Evolutionary conservation across 2,113 vertebrate species (phyloP).

Genomic region (Phalacrocorax pelagicus): DNA sequence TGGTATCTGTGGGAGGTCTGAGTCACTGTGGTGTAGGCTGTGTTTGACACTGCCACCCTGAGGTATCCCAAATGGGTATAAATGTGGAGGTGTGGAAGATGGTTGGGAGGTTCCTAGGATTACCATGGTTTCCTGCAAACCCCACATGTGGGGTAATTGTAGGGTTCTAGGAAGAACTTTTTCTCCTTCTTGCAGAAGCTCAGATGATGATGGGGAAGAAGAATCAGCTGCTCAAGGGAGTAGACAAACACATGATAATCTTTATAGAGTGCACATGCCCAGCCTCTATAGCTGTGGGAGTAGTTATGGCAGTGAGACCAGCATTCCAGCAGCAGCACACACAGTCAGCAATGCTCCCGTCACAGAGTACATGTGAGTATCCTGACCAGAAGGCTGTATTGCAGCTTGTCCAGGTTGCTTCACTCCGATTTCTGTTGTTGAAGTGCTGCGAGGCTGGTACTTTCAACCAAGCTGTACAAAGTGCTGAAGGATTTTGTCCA

Average conservation of each 20-base stretch:
- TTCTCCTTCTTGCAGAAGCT: conserved; percentile 73
- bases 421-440: not conserved
- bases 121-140: conserved; percentile 33
- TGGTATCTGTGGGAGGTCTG: conserved; percentile 60
- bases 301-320: conserved; percentile 97
- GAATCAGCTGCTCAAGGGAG: conserved; percentile 87
- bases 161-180: conserved; percentile 30
- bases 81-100: conserved; percentile 43
- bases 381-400: not conserved
- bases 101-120: conserved; percentile 29
- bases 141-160: not conserved
- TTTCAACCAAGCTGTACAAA: not conserved
- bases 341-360: conserved; percentile 98
- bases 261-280: conserved; percentile 98
- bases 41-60: conserved; percentile 43
- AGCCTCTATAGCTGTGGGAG: conserved; percentile 98
- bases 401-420: not conserved
- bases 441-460: not conserved
- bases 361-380: conserved; percentile 97
- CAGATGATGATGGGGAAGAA: conserved; percentile 89
- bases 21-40: conserved; percentile 54
- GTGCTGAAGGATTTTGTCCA: not conserved
- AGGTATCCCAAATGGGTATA: conserved; percentile 36
- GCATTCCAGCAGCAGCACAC: conserved; percentile 94
- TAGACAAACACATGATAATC: conserved; percentile 90